These are phyloP conservation scores for Polypedilum pembai DNA, from an alignment of 1,140 invertebrate genomes.

Conservation along the genomic window DNA sequence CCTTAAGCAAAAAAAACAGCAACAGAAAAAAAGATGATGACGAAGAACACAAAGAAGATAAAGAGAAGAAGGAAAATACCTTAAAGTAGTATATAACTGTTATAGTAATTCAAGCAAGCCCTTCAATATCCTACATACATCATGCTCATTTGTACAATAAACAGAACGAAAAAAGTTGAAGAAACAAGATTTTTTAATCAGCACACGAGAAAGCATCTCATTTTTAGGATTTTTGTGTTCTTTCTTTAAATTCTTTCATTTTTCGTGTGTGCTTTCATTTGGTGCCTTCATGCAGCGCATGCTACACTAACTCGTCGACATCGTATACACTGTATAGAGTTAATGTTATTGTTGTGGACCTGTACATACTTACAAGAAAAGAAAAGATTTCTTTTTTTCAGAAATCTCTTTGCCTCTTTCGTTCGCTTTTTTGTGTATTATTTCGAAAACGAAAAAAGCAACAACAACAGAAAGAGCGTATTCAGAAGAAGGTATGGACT, in stretches of 20 bases:
- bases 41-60: background rate
- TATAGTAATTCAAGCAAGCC: conserved; percentile 12
- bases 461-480: background rate
- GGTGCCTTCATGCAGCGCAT: background rate
- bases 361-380: conserved; percentile 14
- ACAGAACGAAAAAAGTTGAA: background rate
- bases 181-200: conserved; percentile 22
- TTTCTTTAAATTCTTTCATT: background rate
- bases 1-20: background rate
- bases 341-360: conserved; percentile 2
- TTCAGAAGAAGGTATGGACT: conserved; percentile 24
- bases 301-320: background rate
- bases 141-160: background rate
- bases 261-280: background rate
- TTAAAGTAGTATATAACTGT: background rate
- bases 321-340: background rate
- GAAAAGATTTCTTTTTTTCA: conserved; percentile 22
- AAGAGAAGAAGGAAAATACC: background rate
- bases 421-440: background rate
- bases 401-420: background rate
- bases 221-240: background rate
- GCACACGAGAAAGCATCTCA: conserved; percentile 1
- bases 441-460: too few species aligned
- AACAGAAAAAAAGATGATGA: background rate
- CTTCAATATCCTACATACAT: conserved; percentile 9